phyloP scores from a whole-genome alignment of 2,888 invertebrate species.

The Cephonodes hylas region DNA sequence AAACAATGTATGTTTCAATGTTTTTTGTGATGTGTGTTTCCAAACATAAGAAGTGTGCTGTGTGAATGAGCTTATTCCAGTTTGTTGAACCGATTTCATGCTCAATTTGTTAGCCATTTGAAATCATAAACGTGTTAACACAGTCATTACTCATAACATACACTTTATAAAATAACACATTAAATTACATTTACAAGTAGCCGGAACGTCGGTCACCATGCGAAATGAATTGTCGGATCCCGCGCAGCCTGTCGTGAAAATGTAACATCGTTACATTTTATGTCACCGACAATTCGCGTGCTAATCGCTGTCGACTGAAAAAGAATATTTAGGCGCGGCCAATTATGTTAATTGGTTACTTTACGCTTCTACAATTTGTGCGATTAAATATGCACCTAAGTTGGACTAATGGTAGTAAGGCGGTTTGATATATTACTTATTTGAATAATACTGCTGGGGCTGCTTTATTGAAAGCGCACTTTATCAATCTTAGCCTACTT shows the following conservation, averaged over 20 bases:
- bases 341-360: conserved; percentile 26
- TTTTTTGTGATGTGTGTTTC: background rate
- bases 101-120: conserved; percentile 8
- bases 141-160: background rate
- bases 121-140: background rate
- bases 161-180: background rate
- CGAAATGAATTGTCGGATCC: background rate
- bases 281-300: background rate
- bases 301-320: conserved; percentile 6
- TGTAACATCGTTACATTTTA: background rate
- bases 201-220: background rate
- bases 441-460: background rate
- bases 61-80: conserved; percentile 6
- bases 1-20: background rate
- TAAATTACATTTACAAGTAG: background rate
- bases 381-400: conserved; percentile 20
- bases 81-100: conserved; percentile 12
- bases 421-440: background rate
- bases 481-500: background rate
- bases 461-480: background rate
- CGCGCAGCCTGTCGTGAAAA: background rate
- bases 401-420: background rate
- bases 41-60: background rate
- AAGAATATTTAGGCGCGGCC: conserved; percentile 3
- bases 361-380: conserved; percentile 21